Evolutionary conservation across 2,888 invertebrate genomes (phyloP), one percentile per base, ranked within the genome.

Genomic region (Drosophila conformis): DNA sequence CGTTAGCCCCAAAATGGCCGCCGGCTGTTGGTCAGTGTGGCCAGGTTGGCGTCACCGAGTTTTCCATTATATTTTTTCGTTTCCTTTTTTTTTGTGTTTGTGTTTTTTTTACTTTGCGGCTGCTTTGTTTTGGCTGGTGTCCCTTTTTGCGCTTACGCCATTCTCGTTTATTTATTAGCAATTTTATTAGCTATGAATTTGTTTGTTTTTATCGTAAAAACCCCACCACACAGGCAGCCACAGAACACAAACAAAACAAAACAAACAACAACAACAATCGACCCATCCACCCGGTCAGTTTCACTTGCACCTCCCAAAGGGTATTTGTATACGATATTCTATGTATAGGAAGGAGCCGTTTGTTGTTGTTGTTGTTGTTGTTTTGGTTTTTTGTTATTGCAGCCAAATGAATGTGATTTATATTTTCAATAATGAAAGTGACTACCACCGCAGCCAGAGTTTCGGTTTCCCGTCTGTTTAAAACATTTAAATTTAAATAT

Each of bases 371-470:
- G 65, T 63, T 65, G 65, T 63, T 73, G 49, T 13, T 48, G 48
- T 51, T 33, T 51, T 54, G 64, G 64, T 59, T 69, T 68, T 64
- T 73, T 72, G 46, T 78, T 76, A 29, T 75, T 73, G 57, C 76
- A 74, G 69, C 69, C 81, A 76, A 82, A 89, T 75, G 87, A 83
- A 82, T 83, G 89, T 91, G 89, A 89, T 89, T 89, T 89, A 91
- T 89, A 87, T 82, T 75, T 87, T 83, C 87, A 91, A 90, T 89
- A 89, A 91, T 89, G 91, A 89, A 85, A 89, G 83, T 88, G 89
- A 85, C 83, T 87, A 59, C 69, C 78, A 67, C 69, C 63, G 69
- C 68, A 70, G 64, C 74, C 66, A 63, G 52, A 59, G 52, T 72
- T 72, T 69, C 78, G 79, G 60, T 67, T 80, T 67, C 71, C 67